Base-by-base conservation (phyloP, 1,140 invertebrate genomes). In the Atopsyche davidsoni region DNA sequence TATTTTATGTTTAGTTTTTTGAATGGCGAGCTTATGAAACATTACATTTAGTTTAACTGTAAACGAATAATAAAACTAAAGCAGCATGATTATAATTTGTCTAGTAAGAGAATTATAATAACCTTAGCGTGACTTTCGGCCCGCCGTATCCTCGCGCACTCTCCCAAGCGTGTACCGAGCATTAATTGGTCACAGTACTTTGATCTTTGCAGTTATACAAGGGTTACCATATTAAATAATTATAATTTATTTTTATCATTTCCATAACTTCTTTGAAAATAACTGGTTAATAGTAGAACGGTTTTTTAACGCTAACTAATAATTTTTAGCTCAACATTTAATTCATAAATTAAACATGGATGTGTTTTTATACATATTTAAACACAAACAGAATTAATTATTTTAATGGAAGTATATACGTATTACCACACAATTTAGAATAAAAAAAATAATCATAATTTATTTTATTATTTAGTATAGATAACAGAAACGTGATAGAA, bases 171-270 rank as follows among this genome's bases (percentile, higher is more conserved):
- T 51, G 47, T 13, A 38, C 22, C 21, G 38, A 17, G 41, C 48
- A 47, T 47, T 56, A 56, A 56, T 56, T 56, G 54, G 54, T 56
- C 54, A 56, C 54, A 56, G 48, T 51, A 46, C 48, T 47, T 50
- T 56, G 54, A 47, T 56, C 49, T 43, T 21, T n/a, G 17, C 21
- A 46, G 54, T 47, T 51, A 45, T 46, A 46, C 31, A 46, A 34
- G 47, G 47, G 47, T 55, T 55, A 51, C 25, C 22, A 34, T 13
- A 34, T 13, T 13, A 13, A 34, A 13, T 34, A 34, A 11, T 4
- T 34, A 34, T 3, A 4, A 34, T 34, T 13, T 28, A 34, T 34
- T 34, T 34, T 34, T 34, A 34, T 3, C 11, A 34, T 34, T 34
- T 13, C 32, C 32, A 34, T 34, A 34, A 34, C n/a, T n/a, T n/a